These are phyloP conservation scores for Parapristionchus giblindavisi DNA, from an alignment of 2,888 invertebrate genomes.

Conservation along the genomic window DNA sequence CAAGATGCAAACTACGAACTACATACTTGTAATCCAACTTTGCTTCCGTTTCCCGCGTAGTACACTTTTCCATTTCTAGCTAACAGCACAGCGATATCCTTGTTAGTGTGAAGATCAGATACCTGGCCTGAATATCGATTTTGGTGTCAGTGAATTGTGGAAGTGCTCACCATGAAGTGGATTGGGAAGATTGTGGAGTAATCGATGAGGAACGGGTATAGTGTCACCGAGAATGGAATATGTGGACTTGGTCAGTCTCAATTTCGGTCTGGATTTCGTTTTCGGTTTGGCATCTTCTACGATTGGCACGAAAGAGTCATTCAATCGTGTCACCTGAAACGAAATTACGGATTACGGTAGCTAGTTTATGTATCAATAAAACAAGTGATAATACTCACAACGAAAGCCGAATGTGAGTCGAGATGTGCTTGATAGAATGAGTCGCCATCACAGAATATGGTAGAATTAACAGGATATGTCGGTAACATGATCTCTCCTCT, in stretches of 20 bases:
- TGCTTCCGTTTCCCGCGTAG: conserved; percentile 85
- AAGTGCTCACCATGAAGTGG: conserved; percentile 52
- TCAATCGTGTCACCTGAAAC: conserved; percentile 59
- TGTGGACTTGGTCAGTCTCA: conserved; percentile 56
- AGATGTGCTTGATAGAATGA: conserved; percentile 60
- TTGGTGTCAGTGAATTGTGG: neutral
- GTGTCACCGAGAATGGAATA: conserved; percentile 60
- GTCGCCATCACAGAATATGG: conserved; percentile 61
- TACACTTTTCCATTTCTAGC: conserved; percentile 90
- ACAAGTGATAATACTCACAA: conserved; percentile 39
- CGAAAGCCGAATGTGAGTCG: conserved; percentile 59
- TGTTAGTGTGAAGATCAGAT: conserved; percentile 85
- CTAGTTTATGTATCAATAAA: neutral
- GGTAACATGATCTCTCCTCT: conserved; percentile 64
- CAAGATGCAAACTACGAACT: neutral
- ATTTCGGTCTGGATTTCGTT: conserved; percentile 45
- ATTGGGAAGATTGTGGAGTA: conserved; percentile 55
- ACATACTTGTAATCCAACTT: conserved; percentile 75
- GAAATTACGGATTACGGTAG: neutral
- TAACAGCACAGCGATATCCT: conserved; percentile 91
- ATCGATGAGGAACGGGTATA: conserved; percentile 46
- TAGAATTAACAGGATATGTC: conserved; percentile 49
- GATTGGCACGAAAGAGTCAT: conserved; percentile 61
- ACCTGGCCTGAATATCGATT: conserved; percentile 71
- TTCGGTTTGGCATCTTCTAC: no score